Evolutionary conservation across 2,888 invertebrate species (phyloP), one percentile per base, ranked within the genome.

Genomic region (Pseudoips prasinana): DNA sequence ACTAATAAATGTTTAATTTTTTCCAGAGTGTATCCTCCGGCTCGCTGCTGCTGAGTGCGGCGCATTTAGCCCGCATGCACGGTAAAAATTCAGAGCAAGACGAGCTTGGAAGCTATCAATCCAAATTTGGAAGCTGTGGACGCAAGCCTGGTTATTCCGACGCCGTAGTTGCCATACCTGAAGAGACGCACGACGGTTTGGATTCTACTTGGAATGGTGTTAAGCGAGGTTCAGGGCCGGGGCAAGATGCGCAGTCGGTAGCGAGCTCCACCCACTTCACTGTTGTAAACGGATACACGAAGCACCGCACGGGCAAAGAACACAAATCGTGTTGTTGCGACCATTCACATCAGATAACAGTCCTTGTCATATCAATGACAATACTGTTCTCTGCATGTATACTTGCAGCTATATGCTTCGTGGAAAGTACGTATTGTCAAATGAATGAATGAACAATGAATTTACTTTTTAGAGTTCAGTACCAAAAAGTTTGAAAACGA

Each of bases 231-330:
- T 73, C 82, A 1, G 73, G 71, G 36, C 92, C 93, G 17, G 91
- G 50, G 10, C 75, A 74, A 25, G 95, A 95, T 73, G 90, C 91
- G 29, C 90, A 91, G 38, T 95, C 95, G 22, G 90, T 95, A 40
- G 95, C 95, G 31, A 95, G 95, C 81, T 95, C 95, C 42, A 95
- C 94, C 66, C 95, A 96, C 78, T 96, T 96, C 73, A 96, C 96
- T 7, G 94, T 96, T 33, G 94, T 96, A 41, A 95, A 95, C 71
- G 94, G 94, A 33, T 91, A 93, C 58, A 91, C 92, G 33, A 91
- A 93, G 61, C 90, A 90, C 44, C 91, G 92, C 66, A 84, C 90
- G 43, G 90, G 88, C 44, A 92, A 92, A 63, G 90, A 90, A 54
- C 85, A 85, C 25, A 90, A 90, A 61, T 87, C 91, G 26, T 93